Percentiles rank a stretch among this genome's conserved stretches.
phyloP scores from a whole-genome alignment of 2,888 invertebrate genomes.

The Strigamia transsilvanica region DNA sequence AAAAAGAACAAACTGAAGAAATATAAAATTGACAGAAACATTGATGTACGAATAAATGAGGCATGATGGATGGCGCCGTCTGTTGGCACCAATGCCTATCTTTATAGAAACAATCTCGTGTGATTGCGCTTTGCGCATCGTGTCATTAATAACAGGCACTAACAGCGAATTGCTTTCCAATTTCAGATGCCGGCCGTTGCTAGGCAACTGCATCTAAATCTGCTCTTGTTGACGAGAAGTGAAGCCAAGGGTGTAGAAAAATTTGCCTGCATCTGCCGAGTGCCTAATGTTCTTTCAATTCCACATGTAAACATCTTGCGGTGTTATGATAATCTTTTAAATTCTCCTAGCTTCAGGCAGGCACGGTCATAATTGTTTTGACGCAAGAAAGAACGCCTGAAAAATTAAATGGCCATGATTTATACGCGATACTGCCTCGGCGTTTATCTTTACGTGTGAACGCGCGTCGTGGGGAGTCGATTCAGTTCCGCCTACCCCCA shows the following conservation, averaged over 20 bases:
- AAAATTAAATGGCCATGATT: constrained; percentile 50
- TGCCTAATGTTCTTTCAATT: constrained; percentile 36
- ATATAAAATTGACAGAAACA: constrained; percentile 37
- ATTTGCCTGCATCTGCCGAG: constrained; percentile 13
- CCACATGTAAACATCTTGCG: constrained; percentile 26
- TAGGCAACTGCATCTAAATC: constrained; percentile 36
- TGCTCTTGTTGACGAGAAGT: constrained; percentile 35
- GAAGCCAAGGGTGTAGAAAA: constrained; percentile 24
- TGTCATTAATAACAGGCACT: constrained; percentile 28
- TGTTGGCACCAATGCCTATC: constrained; percentile 35
- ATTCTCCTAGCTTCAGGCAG: neutral
- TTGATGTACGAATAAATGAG: constrained; percentile 16
- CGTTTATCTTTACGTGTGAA: constrained; percentile 50
- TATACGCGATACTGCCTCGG: constrained; percentile 38
- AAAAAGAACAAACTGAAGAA: neutral
- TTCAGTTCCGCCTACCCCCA: constrained; percentile 34
- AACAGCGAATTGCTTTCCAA: constrained; percentile 42
- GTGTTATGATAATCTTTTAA: constrained; percentile 43
- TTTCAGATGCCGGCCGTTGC: constrained; percentile 22
- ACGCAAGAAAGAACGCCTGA: constrained; percentile 38
- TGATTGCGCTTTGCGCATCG: constrained; percentile 34
- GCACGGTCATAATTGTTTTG: constrained; percentile 26
- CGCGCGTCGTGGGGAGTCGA: constrained; percentile 35
- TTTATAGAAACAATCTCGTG: constrained; percentile 40
- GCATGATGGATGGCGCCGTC: constrained; percentile 37